These are phyloP conservation scores for Smittia sp. DNA, from an alignment of 2,888 invertebrate species.

Conservation along the genomic window DNA sequence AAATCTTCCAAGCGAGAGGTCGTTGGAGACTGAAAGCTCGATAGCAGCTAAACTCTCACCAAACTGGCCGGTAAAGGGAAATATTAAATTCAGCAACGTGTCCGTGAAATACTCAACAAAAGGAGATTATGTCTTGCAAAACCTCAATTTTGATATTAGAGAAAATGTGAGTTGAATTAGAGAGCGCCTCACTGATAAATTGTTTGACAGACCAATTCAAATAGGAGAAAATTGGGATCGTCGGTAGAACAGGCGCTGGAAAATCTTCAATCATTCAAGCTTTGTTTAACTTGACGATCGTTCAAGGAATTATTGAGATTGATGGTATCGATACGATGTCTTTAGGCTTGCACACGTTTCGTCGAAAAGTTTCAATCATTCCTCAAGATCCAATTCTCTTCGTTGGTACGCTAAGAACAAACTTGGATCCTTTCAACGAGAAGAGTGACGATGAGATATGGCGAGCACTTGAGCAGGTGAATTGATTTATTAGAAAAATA, in stretches of 20 bases:
- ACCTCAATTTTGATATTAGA: constrained; percentile 55
- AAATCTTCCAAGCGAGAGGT: constrained; percentile 55
- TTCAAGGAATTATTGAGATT: constrained; percentile 56
- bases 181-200: too few species aligned
- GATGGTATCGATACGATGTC: constrained; percentile 55
- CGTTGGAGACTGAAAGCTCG: constrained; percentile 44
- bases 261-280: constrained; percentile 57
- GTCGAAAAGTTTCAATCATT: constrained; percentile 70
- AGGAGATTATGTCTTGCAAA: constrained; percentile 59
- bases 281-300: constrained; percentile 59
- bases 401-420: constrained; percentile 65
- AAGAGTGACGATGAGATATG: constrained; percentile 65
- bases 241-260: constrained; percentile 60
- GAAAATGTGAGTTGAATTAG: constrained; percentile 53
- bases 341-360: constrained; percentile 59
- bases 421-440: constrained; percentile 68
- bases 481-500: constrained; percentile 44
- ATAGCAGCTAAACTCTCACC: constrained; percentile 51
- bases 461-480: constrained; percentile 66
- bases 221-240: constrained; percentile 58
- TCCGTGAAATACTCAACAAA: constrained; percentile 57
- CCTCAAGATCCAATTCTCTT: constrained; percentile 68
- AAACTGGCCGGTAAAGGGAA: constrained; percentile 57
- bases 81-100: constrained; percentile 55
- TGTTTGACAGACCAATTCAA: too few species aligned